A percentile compares a stretch with the other conserved stretches of the same genome.
phyloP scores from a whole-genome alignment of 2,797 vertebrate genomes.

The Tangara arthus region DNA sequence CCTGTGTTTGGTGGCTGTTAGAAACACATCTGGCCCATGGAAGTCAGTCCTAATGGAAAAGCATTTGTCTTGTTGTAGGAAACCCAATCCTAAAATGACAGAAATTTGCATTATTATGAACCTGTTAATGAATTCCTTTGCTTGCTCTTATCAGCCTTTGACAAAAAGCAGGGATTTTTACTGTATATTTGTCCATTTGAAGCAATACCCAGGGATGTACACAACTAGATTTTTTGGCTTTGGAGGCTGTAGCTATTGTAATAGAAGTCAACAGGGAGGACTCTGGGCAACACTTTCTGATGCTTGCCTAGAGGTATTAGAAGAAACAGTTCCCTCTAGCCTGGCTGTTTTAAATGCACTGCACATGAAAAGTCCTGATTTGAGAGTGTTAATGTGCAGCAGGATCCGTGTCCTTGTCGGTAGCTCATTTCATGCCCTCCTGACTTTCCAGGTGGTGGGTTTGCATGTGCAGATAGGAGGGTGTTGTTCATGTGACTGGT shows the following conservation, averaged over 20 bases:
- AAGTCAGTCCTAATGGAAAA: not conserved
- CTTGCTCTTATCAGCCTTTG: constrained; percentile 3
- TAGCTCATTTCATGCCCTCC: not conserved
- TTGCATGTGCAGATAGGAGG: not conserved
- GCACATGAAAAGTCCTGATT: not conserved
- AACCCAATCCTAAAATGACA: not conserved
- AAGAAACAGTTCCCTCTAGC: not conserved
- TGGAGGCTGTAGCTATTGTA: not conserved
- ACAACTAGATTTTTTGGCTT: not conserved
- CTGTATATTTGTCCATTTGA: not conserved
- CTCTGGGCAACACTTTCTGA: not conserved
- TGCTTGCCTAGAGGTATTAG: not conserved
- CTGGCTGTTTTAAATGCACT: not conserved
- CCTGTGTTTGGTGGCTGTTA: not conserved
- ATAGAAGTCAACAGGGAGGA: not conserved
- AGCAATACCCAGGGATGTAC: not conserved
- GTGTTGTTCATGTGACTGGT: not conserved
- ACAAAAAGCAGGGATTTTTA: constrained; percentile 14
- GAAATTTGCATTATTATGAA: constrained; percentile 41
- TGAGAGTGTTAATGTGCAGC: not conserved
- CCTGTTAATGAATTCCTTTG: constrained; percentile 68
- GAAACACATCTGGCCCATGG: not conserved
- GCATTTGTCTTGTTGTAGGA: not conserved
- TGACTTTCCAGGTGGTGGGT: not conserved
- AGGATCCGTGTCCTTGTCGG: not conserved